A percentile compares a stretch with the other conserved stretches of the same genome.
These are phyloP conservation scores for Didymodactylos carnosus DNA, from an alignment of 2,888 invertebrate genomes.

Conservation along the genomic window DNA sequence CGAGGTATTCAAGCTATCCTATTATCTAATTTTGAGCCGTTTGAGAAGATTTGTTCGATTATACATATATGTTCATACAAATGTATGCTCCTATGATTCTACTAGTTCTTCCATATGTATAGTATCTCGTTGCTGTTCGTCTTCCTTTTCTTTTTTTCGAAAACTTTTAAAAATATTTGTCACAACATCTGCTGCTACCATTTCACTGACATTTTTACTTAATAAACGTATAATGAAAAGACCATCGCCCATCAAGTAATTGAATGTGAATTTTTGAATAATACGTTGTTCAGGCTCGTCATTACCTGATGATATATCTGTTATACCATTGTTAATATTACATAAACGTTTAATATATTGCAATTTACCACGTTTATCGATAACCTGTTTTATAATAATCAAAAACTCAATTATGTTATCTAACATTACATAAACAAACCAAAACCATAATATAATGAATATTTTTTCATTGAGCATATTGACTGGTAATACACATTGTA, in stretches of 20 bases:
- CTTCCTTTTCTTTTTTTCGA: not conserved
- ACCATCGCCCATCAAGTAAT: conserved; percentile 10
- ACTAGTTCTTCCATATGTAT: too few relatives aligned
- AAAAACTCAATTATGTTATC: conserved; percentile 6
- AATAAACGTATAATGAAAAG: conserved; percentile 3
- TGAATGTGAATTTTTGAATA: not conserved
- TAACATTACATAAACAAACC: conserved; percentile 9
- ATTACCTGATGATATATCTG: too few relatives aligned
- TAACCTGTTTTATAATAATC: conserved; percentile 1
- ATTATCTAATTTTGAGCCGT: too few relatives aligned
- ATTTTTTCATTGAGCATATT: conserved; percentile 14
- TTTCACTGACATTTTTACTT: conserved; percentile 9
- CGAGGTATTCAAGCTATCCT: too few relatives aligned
- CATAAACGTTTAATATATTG: conserved; percentile 11
- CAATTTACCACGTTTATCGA: not conserved
- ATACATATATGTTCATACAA: too few relatives aligned
- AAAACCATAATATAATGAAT: conserved; percentile 9
- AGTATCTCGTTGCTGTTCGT: too few relatives aligned
- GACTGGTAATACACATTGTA: conserved; percentile 13
- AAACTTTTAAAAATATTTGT: not conserved
- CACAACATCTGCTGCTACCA: conserved; percentile 6
- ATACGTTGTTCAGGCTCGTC: not conserved
- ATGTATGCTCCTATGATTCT: too few relatives aligned
- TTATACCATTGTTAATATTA: too few relatives aligned
- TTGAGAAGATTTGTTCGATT: too few relatives aligned